Evolutionary conservation across 1,140 invertebrate genomes (phyloP), one percentile per base, ranked within the genome.

Genomic region (Eumeta japonica): DNA sequence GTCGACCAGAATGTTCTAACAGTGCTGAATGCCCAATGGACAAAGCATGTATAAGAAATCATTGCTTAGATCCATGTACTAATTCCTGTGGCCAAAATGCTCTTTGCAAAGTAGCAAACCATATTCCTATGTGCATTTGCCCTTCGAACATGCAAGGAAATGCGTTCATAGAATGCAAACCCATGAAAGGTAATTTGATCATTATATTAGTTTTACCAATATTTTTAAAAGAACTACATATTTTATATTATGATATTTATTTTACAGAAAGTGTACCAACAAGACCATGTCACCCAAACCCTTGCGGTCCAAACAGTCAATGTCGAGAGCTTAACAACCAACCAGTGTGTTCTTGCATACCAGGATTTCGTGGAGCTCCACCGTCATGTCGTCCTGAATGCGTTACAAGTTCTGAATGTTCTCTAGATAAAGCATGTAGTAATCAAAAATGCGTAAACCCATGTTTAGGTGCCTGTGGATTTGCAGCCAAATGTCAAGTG

Each of bases 111-210:
- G 85, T 88, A 2, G 65, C 86, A 3, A 87, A 87, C 63, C 88
- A 90, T 59, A 77, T 86, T 44, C 85, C 88, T 10, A 81, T 86
- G 40, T 91, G 88, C 49, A 80, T 75, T 35, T 89, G 87, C 55
- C 77, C 83, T 18, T 58, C 65, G 18, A 83, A 80, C 40, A 87
- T 78, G 55, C 80, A 79, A 3, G 87, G 88, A 38, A 86, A 86
- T 62, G 85, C 87, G 11, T 86, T 87, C 46, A 63, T 81, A 37
- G 63, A 77, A 35, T 88, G 85, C 53, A 80, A 77, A 47, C 63
- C 79, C 0, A 59, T 80, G 35, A 71, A 66, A 80, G 77, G 81
- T 82, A 77, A 57, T 43, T 39, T n/a, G 13, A 19, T 28, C 3
- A 34, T 20, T 17, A 37, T 35, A 33, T 32, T 35, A 12, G 17